Percentiles rank a stretch among this genome's conserved stretches.
Conservation (phyloP, 2,888 invertebrate species). For the Xylota sylvarum region DNA sequence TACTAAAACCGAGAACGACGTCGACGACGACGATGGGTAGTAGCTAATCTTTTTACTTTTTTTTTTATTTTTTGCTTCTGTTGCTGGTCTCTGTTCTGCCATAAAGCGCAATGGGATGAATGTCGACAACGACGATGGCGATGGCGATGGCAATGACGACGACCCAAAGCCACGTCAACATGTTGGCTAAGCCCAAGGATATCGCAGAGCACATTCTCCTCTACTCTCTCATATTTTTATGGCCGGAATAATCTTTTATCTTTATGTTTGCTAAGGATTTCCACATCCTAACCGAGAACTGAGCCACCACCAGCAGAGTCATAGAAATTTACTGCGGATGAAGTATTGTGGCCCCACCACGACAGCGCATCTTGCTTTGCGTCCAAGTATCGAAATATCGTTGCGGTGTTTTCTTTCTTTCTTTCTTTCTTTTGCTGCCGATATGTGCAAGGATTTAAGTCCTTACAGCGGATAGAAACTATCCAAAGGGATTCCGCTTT, state of each 20-base stretch:
- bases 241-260: slow-evolving; percentile 75
- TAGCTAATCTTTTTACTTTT: slow-evolving; percentile 65
- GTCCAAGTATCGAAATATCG: slow-evolving; percentile 29
- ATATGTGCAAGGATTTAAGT: slow-evolving; percentile 64
- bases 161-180: slow-evolving; percentile 66
- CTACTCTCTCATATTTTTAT: slow-evolving; percentile 74
- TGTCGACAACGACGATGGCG: slow-evolving; percentile 52
- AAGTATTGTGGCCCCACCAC: slow-evolving; percentile 57
- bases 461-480: slow-evolving; percentile 67
- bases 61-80: slow-evolving; percentile 53
- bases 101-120: slow-evolving; percentile 63
- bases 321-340: slow-evolving; percentile 75
- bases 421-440: slow-evolving; percentile 6
- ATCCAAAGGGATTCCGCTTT: slow-evolving; percentile 52
- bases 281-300: slow-evolving; percentile 59
- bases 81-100: slow-evolving; percentile 32
- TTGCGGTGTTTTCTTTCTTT: slow-evolving; percentile 21
- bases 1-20: slow-evolving; percentile 63
- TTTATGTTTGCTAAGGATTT: slow-evolving; percentile 75
- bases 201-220: slow-evolving; percentile 38
- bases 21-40: slow-evolving; percentile 42
- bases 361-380: slow-evolving; percentile 7
- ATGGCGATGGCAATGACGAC: slow-evolving; percentile 47
- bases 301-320: slow-evolving; percentile 72
- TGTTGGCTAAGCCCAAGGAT: slow-evolving; percentile 68